phyloP scores from a whole-genome alignment of 1,140 invertebrate species.

The Bombus soroeensis region DNA sequence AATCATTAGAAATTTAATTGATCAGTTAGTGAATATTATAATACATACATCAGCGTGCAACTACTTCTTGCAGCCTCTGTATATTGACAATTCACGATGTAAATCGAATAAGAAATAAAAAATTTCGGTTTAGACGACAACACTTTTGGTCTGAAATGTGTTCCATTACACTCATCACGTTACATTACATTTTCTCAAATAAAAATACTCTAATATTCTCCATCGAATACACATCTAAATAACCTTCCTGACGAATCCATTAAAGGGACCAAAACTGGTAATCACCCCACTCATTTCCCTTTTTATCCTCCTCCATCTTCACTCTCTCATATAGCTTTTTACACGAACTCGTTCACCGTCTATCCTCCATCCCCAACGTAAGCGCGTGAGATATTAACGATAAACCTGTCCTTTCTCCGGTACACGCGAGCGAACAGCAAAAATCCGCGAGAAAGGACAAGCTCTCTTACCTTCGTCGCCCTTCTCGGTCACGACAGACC shows the following conservation, averaged over 20 bases:
- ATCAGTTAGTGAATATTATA: no score
- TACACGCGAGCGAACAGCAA: neutral
- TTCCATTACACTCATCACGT: no score
- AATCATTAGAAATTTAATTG: no score
- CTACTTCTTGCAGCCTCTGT: no score
- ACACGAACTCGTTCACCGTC: neutral
- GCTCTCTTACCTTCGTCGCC: neutral
- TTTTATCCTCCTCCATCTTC: neutral
- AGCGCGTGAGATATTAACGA: neutral
- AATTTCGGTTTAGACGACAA: no score
- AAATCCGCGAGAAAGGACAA: conserved; percentile 25
- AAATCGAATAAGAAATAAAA: no score
- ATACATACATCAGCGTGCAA: no score
- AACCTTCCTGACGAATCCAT: neutral
- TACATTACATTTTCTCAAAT: neutral
- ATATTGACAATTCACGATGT: no score
- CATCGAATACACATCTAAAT: neutral
- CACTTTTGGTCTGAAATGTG: no score
- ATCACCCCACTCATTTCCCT: neutral
- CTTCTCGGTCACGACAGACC: neutral
- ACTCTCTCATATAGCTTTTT: neutral
- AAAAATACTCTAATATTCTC: neutral
- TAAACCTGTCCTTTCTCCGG: neutral
- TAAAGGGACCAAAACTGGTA: neutral
- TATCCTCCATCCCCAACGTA: neutral